Evolutionary conservation across 2,113 vertebrate species (phyloP).

Genomic region (Xiphias gladius): DNA sequence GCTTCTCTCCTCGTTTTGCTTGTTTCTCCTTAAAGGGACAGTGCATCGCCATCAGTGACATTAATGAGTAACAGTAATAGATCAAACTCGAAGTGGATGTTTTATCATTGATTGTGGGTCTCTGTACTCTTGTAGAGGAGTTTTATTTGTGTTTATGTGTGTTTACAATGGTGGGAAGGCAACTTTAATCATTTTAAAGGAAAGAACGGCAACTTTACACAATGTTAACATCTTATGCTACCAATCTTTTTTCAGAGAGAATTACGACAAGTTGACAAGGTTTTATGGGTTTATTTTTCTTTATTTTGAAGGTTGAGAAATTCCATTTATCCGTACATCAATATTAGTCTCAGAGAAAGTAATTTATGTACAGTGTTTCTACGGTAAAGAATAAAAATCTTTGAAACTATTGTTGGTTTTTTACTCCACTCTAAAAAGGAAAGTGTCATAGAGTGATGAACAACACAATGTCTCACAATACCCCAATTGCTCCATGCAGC

Average conservation of each 20-base stretch:
- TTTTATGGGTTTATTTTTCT: constrained; percentile 89
- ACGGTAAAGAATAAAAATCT: constrained; percentile 94
- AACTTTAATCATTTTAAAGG: constrained; percentile 72
- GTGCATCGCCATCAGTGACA: constrained; percentile 87
- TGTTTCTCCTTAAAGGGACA: constrained; percentile 84
- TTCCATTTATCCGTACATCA: constrained; percentile 98
- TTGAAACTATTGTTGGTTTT: constrained; percentile 73
- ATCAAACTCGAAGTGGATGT: constrained; percentile 81
- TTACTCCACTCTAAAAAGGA: constrained; percentile 1
- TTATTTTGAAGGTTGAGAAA: constrained; percentile 91
- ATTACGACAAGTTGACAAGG: constrained; percentile 93
- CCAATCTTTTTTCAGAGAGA: constrained; percentile 87
- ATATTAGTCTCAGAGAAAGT: constrained; percentile 99
- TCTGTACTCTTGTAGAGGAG: constrained; percentile 68
- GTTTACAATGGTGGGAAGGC: constrained; percentile 63
- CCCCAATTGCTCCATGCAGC: too few relatives aligned
- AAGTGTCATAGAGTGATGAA: background rate
- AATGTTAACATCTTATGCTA: constrained; percentile 86
- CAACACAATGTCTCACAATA: too few relatives aligned
- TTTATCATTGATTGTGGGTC: constrained; percentile 87
- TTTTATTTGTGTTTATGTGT: constrained; percentile 72
- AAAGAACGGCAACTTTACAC: constrained; percentile 68
- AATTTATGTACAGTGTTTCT: constrained; percentile 99
- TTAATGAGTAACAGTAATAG: constrained; percentile 82
- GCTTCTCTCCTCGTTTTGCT: constrained; percentile 75